These are phyloP conservation scores for Platichthys flesus DNA, from an alignment of 2,113 vertebrate genomes.

Conservation along the genomic window DNA sequence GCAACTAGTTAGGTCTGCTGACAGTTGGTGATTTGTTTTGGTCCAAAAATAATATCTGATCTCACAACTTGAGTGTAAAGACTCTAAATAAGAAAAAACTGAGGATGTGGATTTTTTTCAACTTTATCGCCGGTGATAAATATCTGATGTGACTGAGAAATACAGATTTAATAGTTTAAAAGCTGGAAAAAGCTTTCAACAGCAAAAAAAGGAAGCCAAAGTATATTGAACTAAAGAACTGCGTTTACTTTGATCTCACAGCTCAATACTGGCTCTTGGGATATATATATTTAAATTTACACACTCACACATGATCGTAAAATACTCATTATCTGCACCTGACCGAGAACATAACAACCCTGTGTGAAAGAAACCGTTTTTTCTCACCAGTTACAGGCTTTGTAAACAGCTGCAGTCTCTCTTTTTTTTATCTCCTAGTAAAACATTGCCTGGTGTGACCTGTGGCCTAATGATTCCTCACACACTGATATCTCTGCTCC, in stretches of 20 bases:
- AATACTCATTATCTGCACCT: not conserved
- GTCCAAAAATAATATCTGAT: too few species aligned
- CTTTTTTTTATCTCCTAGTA: not conserved
- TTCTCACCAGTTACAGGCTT: not conserved
- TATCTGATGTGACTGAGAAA: too few species aligned
- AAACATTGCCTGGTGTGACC: conserved; percentile 1
- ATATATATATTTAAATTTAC: too few species aligned
- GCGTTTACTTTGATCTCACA: too few species aligned
- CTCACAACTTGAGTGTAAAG: not conserved
- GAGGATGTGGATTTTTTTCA: too few species aligned
- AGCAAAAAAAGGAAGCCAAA: not conserved
- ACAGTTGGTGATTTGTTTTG: not conserved
- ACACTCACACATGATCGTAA: not conserved
- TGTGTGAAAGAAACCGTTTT: not conserved
- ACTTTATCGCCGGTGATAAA: too few species aligned
- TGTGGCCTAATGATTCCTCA: not conserved
- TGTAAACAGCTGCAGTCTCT: not conserved
- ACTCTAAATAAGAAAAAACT: too few species aligned
- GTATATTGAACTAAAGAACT: not conserved
- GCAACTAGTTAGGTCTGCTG: too few species aligned
- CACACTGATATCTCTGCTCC: not conserved
- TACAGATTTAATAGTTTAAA: too few species aligned
- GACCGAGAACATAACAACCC: conserved; percentile 10
- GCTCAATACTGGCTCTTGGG: not conserved
- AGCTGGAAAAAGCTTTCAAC: too few species aligned